phyloP scores from a whole-genome alignment of 1,140 invertebrate species.

The Triops longicaudatus region DNA sequence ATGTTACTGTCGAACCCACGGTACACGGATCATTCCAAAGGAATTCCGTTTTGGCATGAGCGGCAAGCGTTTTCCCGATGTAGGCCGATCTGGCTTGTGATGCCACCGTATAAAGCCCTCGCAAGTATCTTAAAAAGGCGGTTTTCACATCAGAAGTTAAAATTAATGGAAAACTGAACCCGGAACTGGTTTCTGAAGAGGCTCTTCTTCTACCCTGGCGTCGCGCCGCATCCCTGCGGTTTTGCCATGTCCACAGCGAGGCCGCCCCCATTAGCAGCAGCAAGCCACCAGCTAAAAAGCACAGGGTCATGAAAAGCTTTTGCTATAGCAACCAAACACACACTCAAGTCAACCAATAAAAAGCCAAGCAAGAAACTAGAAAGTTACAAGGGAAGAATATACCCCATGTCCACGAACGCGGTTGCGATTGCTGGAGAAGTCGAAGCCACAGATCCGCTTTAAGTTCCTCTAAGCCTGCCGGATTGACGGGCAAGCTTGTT shows the following conservation, averaged over 20 bases:
- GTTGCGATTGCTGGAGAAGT: constrained; percentile 77
- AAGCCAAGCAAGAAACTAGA: neutral
- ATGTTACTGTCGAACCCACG: constrained; percentile 82
- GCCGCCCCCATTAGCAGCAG: neutral
- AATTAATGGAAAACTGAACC: constrained; percentile 12
- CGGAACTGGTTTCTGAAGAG: neutral
- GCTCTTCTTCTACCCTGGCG: constrained; percentile 10
- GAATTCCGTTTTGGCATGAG: constrained; percentile 72
- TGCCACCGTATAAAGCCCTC: neutral
- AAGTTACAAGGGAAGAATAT: neutral
- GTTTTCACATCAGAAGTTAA: constrained; percentile 7
- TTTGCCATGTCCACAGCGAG: neutral
- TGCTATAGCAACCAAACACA: constrained; percentile 13
- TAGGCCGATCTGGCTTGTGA: constrained; percentile 21
- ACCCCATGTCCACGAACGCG: constrained; percentile 60
- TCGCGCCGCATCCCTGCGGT: neutral
- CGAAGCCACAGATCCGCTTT: constrained; percentile 77
- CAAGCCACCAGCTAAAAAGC: constrained; percentile 8
- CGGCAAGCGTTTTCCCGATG: constrained; percentile 68
- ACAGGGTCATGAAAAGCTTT: constrained; percentile 4
- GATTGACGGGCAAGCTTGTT: constrained; percentile 66
- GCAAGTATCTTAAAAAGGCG: constrained; percentile 3
- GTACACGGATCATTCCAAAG: constrained; percentile 78
- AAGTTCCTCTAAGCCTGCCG: constrained; percentile 60
- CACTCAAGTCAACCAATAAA: neutral